phyloP scores from a whole-genome alignment of 2,113 vertebrate genomes.

The Petaurus breviceps region DNA sequence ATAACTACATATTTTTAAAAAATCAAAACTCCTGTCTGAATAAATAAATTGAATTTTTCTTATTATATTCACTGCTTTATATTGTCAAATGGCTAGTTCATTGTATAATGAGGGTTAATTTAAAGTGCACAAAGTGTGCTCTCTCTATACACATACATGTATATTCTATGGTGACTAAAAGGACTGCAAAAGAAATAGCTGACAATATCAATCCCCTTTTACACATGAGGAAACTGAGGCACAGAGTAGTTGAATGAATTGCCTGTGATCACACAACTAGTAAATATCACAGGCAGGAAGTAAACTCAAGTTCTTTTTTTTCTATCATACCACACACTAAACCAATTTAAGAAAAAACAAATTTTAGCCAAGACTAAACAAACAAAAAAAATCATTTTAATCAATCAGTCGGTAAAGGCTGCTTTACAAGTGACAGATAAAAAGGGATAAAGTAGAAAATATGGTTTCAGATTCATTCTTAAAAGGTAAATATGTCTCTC shows the following conservation, averaged over 20 bases:
- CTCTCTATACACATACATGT: too few species aligned
- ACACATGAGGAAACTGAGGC: background rate
- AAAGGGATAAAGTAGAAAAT: background rate
- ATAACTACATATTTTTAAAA: background rate
- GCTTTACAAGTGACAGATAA: background rate
- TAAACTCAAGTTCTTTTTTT: background rate
- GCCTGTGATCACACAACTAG: background rate
- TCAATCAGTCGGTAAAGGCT: slow-evolving; percentile 32
- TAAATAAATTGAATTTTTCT: background rate
- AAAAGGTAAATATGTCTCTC: background rate
- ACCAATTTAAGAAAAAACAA: background rate
- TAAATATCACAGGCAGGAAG: background rate
- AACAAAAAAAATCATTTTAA: background rate
- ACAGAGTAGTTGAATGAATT: background rate
- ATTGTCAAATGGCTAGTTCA: background rate
- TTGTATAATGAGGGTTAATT: background rate
- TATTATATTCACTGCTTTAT: background rate
- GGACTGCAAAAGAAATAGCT: background rate
- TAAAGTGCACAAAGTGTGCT: background rate
- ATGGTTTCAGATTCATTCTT: background rate
- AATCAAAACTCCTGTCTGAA: background rate
- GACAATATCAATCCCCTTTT: background rate
- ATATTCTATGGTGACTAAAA: background rate
- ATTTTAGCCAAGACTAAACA: background rate
- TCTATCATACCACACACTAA: background rate